Percentiles rank a stretch among this genome's conserved stretches.
phyloP scores from a whole-genome alignment of 2,888 invertebrate genomes.

The Clostera curtula region DNA sequence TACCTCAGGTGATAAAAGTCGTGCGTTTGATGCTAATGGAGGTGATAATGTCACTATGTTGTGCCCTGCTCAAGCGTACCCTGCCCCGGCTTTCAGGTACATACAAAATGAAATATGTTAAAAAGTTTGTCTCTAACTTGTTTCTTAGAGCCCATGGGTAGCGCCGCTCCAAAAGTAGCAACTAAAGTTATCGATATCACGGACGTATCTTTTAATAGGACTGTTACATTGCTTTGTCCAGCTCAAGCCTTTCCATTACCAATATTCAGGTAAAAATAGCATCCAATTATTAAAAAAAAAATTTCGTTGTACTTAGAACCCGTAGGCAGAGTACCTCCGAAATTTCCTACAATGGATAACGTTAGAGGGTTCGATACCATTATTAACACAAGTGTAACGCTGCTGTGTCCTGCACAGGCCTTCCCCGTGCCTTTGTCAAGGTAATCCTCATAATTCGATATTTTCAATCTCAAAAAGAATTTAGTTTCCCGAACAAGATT shows the following conservation, averaged over 20 bases:
- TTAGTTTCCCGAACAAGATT: too few relatives aligned
- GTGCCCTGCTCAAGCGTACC: slow-evolving; percentile 86
- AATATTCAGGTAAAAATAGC: slow-evolving; percentile 76
- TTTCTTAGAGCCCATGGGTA: slow-evolving; percentile 80
- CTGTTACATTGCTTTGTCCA: slow-evolving; percentile 74
- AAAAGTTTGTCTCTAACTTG: slow-evolving; percentile 21
- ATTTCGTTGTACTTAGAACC: slow-evolving; percentile 71
- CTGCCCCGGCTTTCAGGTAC: slow-evolving; percentile 79
- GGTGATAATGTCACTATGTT: slow-evolving; percentile 72
- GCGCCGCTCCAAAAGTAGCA: slow-evolving; percentile 79
- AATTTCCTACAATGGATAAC: slow-evolving; percentile 83
- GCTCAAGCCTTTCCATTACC: slow-evolving; percentile 81
- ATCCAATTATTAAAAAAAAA: slow-evolving; percentile 6
- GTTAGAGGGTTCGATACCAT: slow-evolving; percentile 70
- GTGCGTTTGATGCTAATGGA: slow-evolving; percentile 75
- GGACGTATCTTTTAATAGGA: slow-evolving; percentile 43
- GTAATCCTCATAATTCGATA: slow-evolving; percentile 55
- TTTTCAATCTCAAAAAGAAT: too few relatives aligned
- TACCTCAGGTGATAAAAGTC: slow-evolving; percentile 77
- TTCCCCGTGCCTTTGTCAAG: slow-evolving; percentile 78
- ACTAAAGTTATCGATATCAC: slow-evolving; percentile 69
- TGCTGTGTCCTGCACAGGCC: slow-evolving; percentile 83
- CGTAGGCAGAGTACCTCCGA: slow-evolving; percentile 78
- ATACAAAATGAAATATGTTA: slow-evolving; percentile 12
- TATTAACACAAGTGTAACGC: slow-evolving; percentile 73